Evolutionary conservation across 2,797 vertebrate species (phyloP).

Genomic region (Otolemur crassicaudatus): DNA sequence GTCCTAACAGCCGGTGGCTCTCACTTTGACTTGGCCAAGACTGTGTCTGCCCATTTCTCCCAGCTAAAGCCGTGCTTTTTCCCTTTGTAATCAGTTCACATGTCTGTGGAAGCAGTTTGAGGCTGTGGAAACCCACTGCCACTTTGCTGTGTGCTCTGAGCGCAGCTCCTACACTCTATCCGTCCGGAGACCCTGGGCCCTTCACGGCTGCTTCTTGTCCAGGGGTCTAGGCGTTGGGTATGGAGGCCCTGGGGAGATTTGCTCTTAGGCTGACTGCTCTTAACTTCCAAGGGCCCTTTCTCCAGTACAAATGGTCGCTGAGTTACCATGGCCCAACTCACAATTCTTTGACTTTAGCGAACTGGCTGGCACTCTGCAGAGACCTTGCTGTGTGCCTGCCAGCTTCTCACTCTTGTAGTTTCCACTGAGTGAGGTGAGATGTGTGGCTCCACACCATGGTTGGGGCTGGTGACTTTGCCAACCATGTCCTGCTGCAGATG

Average conservation of each 20-base stretch:
- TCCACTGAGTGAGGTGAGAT: not conserved
- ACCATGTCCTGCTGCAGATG: too few species aligned
- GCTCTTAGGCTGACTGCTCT: not conserved
- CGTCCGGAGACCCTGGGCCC: fast-evolving
- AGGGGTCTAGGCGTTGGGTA: not conserved
- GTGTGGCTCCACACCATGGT: too few species aligned
- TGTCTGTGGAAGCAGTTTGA: not conserved
- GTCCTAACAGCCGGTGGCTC: not conserved
- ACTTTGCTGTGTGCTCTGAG: too few species aligned
- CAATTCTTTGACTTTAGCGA: not conserved
- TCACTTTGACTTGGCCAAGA: not conserved
- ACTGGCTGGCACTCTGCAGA: not conserved
- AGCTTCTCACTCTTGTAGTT: too few species aligned
- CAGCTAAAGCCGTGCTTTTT: not conserved
- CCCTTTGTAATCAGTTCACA: too few species aligned
- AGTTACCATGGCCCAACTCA: too few species aligned
- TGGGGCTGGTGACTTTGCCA: not conserved
- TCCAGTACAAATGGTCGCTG: not conserved
- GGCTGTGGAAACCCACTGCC: fast-evolving
- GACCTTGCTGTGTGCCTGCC: too few species aligned
- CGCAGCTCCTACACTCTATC: too few species aligned
- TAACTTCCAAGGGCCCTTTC: not conserved
- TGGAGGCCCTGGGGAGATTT: not conserved
- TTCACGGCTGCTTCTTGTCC: not conserved
- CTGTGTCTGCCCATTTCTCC: not conserved